Percentiles rank a stretch among this genome's conserved stretches.
Conservation (phyloP, 2,797 vertebrate species). For the Argya squamiceps region DNA sequence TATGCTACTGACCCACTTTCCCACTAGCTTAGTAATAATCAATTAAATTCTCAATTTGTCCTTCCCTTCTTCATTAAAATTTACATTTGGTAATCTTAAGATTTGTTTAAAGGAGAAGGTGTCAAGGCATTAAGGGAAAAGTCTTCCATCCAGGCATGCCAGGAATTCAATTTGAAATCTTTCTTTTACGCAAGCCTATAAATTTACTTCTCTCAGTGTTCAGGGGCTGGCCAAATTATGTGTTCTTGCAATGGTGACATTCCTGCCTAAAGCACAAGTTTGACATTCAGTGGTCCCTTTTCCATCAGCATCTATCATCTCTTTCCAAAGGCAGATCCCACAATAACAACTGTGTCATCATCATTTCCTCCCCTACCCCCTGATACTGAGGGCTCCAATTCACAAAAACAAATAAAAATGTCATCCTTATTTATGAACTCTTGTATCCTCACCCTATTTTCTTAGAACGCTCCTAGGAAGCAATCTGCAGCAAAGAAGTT, state of each 20-base stretch:
- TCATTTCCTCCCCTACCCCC: background rate
- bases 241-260: background rate
- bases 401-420: background rate
- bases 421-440: background rate
- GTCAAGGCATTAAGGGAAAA: background rate
- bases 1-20: background rate
- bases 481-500: background rate
- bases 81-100: background rate
- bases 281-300: background rate
- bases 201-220: background rate
- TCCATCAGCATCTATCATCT: background rate
- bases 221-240: background rate
- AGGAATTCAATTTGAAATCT: background rate
- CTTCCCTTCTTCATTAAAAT: background rate
- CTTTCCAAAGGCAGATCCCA: background rate
- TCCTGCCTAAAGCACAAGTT: background rate
- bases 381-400: background rate
- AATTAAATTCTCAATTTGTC: background rate
- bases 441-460: background rate
- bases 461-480: background rate
- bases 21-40: background rate
- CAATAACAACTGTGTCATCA: background rate
- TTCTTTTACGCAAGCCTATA: background rate
- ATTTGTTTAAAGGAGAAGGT: background rate
- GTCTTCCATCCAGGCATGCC: background rate